Evolutionary conservation across 2,888 invertebrate species (phyloP), one percentile per base, ranked within the genome.

Genomic region (Leuctra nigra): DNA sequence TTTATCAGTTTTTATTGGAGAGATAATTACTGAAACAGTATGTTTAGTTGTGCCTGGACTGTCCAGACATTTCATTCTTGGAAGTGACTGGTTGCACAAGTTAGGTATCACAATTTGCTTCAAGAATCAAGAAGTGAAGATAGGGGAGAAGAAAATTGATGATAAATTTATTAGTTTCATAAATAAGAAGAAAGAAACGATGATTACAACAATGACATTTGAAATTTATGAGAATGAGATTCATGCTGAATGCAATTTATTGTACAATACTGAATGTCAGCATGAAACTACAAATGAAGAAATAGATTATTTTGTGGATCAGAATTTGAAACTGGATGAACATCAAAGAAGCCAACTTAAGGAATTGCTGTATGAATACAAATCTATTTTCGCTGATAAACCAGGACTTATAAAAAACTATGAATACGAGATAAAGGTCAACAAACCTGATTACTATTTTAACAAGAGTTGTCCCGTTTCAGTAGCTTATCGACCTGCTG

Each of bases 401-500:
- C 41, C n/a, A n/a, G 41, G 41, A 11, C 16, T 41, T 14, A 11
- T 16, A 2, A 22, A 41, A 11, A 11, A 20, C 22, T 68, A 61
- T 54, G 56, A 61, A 24, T 67, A 66, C 53, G 44, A 61, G 11
- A 65, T 67, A 7, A 61, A 60, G 22, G 44, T 65, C 47, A 54
- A 33, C 2, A 62, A 64, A 14, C 25, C 52, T 1, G 62, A 61
- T 20, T 62, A 63, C 4, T 64, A 64, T 58, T 50, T 62, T 1
- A 48, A 57, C 11, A 41, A 41, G 18, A 63, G 66, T 4, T 68
- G 69, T 57, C 64, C 69, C 1, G 61, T 68, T 7, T 67, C 68
- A 4, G 61, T 66, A 29, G 59, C 64, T 6, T 52, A 63, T 9
- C 53, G 67, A 13, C 25, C 57, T 7, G 62, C 58, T 2, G 64